These are phyloP conservation scores for Redunca redunca DNA, from an alignment of 2,113 vertebrate species.

Conservation along the genomic window DNA sequence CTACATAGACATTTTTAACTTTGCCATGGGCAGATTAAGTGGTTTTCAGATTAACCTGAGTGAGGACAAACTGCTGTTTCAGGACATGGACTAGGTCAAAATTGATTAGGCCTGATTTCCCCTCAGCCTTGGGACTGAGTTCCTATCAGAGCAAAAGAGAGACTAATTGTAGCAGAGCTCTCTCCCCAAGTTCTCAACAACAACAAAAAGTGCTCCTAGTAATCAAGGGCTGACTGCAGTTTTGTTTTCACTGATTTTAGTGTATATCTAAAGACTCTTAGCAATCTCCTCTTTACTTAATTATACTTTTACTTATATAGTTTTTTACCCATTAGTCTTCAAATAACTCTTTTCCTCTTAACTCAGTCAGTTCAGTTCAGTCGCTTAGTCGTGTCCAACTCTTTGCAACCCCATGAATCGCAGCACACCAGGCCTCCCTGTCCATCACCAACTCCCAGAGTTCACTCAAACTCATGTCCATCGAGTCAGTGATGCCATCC, in stretches of 20 bases:
- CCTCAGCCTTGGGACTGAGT: not conserved
- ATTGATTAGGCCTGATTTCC: not conserved
- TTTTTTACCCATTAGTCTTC: not conserved
- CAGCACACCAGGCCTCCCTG: no score
- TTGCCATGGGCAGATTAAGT: not conserved
- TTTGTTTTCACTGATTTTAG: not conserved
- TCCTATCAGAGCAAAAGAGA: not conserved
- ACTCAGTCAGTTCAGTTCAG: not conserved
- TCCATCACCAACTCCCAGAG: no score
- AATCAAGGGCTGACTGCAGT: not conserved
- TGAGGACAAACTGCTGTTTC: not conserved
- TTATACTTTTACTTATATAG: not conserved
- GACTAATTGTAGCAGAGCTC: not conserved
- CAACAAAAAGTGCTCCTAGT: not conserved
- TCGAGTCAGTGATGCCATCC: no score
- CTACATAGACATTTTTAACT: not conserved
- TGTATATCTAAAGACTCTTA: not conserved
- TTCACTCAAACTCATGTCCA: no score
- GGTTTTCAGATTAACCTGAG: not conserved
- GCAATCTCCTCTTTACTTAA: slow-evolving; percentile 5
- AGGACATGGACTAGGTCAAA: not conserved
- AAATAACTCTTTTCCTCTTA: not conserved
- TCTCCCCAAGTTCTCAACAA: not conserved
- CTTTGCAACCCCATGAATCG: no score
- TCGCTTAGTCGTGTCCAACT: rapidly evolving